phyloP scores from a whole-genome alignment of 2,797 vertebrate genomes.

The Sphenodon punctatus region DNA sequence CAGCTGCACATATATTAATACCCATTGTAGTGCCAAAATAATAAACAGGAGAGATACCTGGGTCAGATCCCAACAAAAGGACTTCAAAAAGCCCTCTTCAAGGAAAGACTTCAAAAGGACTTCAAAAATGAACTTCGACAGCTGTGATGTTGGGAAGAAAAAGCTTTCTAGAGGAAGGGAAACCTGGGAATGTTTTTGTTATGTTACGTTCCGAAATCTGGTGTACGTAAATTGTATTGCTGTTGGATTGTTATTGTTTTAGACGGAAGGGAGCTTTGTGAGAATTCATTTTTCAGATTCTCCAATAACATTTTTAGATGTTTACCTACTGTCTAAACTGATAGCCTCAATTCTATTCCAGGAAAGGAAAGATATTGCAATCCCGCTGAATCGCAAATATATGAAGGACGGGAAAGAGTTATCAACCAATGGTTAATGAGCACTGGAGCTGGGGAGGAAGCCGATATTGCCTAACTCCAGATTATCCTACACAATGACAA shows the following conservation, averaged over 20 bases:
- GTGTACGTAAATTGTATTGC: constrained; percentile 8
- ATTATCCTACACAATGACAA: no score
- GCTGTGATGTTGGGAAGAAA: not conserved
- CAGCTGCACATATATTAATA: no score
- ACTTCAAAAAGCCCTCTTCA: no score
- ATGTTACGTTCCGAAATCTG: constrained; percentile 3
- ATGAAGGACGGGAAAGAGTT: not conserved
- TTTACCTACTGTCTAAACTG: constrained; percentile 12
- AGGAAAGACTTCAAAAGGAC: no score
- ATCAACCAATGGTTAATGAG: no score
- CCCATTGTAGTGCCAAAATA: no score
- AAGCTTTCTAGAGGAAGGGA: not conserved
- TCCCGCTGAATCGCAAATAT: not conserved
- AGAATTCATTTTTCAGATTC: constrained; percentile 21
- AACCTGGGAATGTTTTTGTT: not conserved
- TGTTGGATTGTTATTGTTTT: not conserved
- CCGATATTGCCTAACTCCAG: no score
- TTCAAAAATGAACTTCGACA: not conserved
- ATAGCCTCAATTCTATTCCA: constrained; percentile 24
- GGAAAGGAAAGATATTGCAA: not conserved
- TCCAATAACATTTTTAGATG: not conserved
- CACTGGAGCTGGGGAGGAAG: no score
- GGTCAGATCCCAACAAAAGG: not conserved
- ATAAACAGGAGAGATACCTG: not conserved
- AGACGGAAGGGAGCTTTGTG: not conserved